These are phyloP conservation scores for Idaea aversata DNA, from an alignment of 2,888 invertebrate species.

Conservation along the genomic window DNA sequence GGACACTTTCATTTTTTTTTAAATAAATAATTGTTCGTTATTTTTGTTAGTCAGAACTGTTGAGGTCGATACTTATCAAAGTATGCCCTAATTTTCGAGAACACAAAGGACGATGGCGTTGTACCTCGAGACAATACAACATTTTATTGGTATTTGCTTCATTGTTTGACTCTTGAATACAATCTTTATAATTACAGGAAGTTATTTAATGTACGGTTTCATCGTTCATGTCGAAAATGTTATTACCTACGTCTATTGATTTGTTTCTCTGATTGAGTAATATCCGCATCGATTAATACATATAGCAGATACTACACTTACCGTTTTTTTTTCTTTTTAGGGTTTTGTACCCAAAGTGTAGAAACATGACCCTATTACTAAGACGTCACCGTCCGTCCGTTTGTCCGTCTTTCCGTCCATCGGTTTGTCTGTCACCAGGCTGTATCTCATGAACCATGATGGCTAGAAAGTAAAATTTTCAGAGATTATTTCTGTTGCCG, in stretches of 20 bases:
- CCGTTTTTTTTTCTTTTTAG: too few relatives aligned
- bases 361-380: too few relatives aligned
- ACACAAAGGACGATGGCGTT: background rate
- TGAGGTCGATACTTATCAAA: background rate
- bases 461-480: too few relatives aligned
- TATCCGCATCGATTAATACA: background rate
- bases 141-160: slow-evolving; percentile 7
- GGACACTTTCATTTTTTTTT: too few relatives aligned
- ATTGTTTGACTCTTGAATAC: slow-evolving; percentile 9
- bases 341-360: too few relatives aligned
- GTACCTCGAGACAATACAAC: slow-evolving; percentile 1
- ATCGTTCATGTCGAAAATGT: background rate
- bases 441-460: too few relatives aligned
- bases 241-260: background rate
- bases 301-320: background rate
- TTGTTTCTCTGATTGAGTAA: background rate
- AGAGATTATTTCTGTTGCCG: too few relatives aligned
- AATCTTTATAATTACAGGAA: slow-evolving; percentile 1
- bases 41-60: too few relatives aligned
- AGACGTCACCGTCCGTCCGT: too few relatives aligned
- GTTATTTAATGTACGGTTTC: background rate
- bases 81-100: background rate
- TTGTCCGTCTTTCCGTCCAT: too few relatives aligned
- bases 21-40: too few relatives aligned
- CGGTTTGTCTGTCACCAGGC: too few relatives aligned